Percentiles rank a stretch among this genome's conserved stretches.
phyloP scores from a whole-genome alignment of 2,113 vertebrate species.

The Platysternon megacephalum region DNA sequence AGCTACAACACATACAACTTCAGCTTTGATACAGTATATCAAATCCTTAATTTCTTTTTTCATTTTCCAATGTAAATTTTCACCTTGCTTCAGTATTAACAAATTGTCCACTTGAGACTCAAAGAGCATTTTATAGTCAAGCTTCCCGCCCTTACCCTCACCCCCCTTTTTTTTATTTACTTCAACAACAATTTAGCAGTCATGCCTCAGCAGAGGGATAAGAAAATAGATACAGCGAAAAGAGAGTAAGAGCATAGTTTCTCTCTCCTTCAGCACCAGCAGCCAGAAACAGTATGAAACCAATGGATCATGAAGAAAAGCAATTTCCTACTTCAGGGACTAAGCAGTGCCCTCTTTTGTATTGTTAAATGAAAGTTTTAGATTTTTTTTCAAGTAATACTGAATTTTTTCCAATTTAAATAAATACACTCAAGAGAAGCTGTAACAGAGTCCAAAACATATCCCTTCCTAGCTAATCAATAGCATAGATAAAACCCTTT shows the following conservation, averaged over 20 bases:
- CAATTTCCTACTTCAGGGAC: constrained; percentile 82
- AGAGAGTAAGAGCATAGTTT: constrained; percentile 50
- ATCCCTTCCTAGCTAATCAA: constrained; percentile 64
- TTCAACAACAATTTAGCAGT: constrained; percentile 63
- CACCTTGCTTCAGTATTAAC: constrained; percentile 11
- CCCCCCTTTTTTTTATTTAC: constrained; percentile 29
- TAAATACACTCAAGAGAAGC: constrained; percentile 73
- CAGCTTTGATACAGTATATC: background rate
- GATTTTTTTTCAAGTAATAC: constrained; percentile 62
- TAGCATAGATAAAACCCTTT: constrained; percentile 67
- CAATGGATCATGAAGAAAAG: constrained; percentile 83
- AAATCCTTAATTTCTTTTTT: constrained; percentile 64
- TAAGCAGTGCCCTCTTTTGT: constrained; percentile 80
- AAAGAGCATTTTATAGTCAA: constrained; percentile 44
- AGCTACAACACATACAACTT: constrained; percentile 23
- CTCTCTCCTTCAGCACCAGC: constrained; percentile 61
- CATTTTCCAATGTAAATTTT: constrained; percentile 51
- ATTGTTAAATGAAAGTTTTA: constrained; percentile 80
- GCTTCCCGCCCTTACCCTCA: background rate
- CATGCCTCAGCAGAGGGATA: constrained; percentile 34
- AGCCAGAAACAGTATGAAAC: constrained; percentile 76
- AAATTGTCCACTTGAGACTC: constrained; percentile 48
- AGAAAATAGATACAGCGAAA: constrained; percentile 55
- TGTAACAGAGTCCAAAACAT: constrained; percentile 44
- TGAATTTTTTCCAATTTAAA: constrained; percentile 65